These are phyloP conservation scores for Rhizoglyphus robini DNA, from an alignment of 1,140 invertebrate genomes.

Conservation along the genomic window DNA sequence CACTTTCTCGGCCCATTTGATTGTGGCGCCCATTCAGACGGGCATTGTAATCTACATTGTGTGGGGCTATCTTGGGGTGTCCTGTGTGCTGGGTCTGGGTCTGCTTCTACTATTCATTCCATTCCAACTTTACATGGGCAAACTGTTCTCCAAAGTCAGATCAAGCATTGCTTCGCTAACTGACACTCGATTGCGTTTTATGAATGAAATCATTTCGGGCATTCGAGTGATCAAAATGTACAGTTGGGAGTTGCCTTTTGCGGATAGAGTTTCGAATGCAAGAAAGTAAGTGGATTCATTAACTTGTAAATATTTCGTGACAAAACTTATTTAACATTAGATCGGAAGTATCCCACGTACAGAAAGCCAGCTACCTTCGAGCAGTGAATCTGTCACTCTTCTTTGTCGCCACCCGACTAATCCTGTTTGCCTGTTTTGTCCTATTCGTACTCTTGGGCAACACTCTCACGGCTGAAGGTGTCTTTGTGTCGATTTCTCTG, in stretches of 20 bases:
- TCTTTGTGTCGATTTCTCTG: too few species aligned
- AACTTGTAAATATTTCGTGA: too few species aligned
- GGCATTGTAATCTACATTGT: too few species aligned
- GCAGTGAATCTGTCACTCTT: constrained; percentile 43
- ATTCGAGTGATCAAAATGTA: too few species aligned
- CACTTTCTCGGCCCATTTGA: constrained; percentile 16
- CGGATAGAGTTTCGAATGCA: constrained; percentile 45
- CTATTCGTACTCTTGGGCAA: constrained; percentile 48
- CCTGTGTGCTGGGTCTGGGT: constrained; percentile 11
- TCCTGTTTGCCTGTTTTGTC: constrained; percentile 54
- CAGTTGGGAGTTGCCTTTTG: constrained; percentile 65
- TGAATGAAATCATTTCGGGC: too few species aligned
- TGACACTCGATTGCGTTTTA: constrained; percentile 65
- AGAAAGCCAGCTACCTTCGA: constrained; percentile 48
- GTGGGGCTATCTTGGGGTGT: too few species aligned
- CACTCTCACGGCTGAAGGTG: too few species aligned
- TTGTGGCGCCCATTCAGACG: constrained; percentile 23
- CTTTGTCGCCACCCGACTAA: constrained; percentile 44
- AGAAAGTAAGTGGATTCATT: constrained; percentile 34
- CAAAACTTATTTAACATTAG: constrained; percentile 10
- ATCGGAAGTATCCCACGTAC: constrained; percentile 37
- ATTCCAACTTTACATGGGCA: constrained; percentile 20
- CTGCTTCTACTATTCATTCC: constrained; percentile 23
- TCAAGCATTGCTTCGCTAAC: constrained; percentile 54
- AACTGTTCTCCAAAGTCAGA: constrained; percentile 29